Evolutionary conservation across 1,140 invertebrate genomes (phyloP).

Genomic region (Drosophila tsacasi): DNA sequence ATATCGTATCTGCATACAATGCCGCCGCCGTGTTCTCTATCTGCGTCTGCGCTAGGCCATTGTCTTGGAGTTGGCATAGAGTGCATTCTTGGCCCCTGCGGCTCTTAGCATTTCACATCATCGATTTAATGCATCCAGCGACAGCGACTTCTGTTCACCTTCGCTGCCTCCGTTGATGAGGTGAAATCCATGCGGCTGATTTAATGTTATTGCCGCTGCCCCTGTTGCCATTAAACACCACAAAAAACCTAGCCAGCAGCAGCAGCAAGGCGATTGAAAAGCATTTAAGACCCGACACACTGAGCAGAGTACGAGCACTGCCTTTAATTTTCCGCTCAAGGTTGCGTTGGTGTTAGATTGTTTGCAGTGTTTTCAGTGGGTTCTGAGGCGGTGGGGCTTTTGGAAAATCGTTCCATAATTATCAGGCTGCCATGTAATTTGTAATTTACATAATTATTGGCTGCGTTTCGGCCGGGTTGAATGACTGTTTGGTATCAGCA

Average conservation of each 20-base stretch:
- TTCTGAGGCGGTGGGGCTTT: constrained; percentile 58
- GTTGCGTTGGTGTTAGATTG: constrained; percentile 67
- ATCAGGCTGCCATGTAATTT: constrained; percentile 73
- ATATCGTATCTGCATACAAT: constrained; percentile 68
- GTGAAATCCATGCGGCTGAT: constrained; percentile 69
- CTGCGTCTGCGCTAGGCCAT: constrained; percentile 48
- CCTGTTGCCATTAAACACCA: constrained; percentile 43
- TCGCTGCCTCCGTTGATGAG: constrained; percentile 80
- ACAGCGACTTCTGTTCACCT: constrained; percentile 60
- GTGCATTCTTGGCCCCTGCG: constrained; percentile 47
- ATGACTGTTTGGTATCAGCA: constrained; percentile 26
- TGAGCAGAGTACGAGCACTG: constrained; percentile 15
- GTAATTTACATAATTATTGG: constrained; percentile 79
- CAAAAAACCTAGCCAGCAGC: constrained; percentile 19
- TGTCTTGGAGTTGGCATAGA: constrained; percentile 42
- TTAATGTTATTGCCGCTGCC: constrained; percentile 49
- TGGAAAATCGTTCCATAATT: constrained; percentile 81
- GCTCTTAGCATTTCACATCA: constrained; percentile 76
- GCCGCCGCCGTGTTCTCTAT: not conserved
- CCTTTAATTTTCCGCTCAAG: constrained; percentile 62
- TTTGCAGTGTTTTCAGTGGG: constrained; percentile 49
- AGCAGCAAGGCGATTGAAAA: constrained; percentile 62
- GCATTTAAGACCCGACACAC: constrained; percentile 60
- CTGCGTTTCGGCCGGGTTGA: constrained; percentile 52
- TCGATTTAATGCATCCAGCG: constrained; percentile 74